Percentiles rank a stretch among this genome's conserved stretches.
Evolutionary conservation across 2,888 invertebrate genomes (phyloP).

Genomic region (Thymelicus sylvestris): DNA sequence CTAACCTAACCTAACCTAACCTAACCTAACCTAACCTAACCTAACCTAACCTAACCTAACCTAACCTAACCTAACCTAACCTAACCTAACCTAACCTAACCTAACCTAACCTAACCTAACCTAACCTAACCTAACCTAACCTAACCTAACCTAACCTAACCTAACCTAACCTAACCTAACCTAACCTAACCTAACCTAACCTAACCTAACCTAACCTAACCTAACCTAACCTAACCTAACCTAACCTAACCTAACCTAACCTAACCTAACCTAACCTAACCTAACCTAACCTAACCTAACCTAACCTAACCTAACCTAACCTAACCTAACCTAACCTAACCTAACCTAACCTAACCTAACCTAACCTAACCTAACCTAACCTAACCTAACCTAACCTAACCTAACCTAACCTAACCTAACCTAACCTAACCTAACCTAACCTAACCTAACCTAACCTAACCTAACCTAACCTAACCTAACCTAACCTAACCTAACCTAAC

Average conservation of each 20-base stretch:
- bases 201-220: conserved; percentile 14
- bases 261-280: conserved; percentile 11
- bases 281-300: conserved; percentile 5
- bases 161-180: conserved; percentile 1
- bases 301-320: conserved; percentile 24
- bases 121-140: conserved; percentile 1
- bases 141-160: conserved; percentile 1
- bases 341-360: no score
- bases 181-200: conserved; percentile 6
- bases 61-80: conserved; percentile 1
- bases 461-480: no score
- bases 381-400: no score
- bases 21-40: conserved; percentile 1
- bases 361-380: no score
- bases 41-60: conserved; percentile 1
- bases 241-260: conserved; percentile 8
- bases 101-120: conserved; percentile 1
- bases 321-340: conserved; percentile 39
- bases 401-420: no score
- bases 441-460: no score
- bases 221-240: conserved; percentile 16
- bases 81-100: conserved; percentile 1
- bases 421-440: no score
- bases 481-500: no score
- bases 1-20: conserved; percentile 1